Evolutionary conservation across 2,797 vertebrate genomes (phyloP).

Genomic region (Pipistrellus pipistrellus): DNA sequence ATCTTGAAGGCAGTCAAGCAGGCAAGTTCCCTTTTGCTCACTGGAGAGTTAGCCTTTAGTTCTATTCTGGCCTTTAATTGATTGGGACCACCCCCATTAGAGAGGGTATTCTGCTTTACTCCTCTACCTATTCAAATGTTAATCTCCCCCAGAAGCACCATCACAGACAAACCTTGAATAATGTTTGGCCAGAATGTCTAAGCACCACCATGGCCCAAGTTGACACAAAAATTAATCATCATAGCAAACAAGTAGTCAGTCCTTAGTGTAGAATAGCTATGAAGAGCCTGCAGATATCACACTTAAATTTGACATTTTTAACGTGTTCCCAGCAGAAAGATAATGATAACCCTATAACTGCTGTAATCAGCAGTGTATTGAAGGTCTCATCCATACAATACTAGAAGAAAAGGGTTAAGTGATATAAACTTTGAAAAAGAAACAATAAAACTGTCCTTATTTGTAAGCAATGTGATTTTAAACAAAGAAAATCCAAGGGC

Average conservation of each 20-base stretch:
- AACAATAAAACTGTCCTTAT: not conserved
- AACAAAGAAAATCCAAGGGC: constrained; percentile 33
- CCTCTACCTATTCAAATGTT: not conserved
- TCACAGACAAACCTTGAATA: not conserved
- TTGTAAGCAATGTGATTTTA: constrained; percentile 42
- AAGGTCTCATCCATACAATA: not conserved
- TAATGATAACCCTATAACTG: not conserved
- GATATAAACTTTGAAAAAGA: not conserved
- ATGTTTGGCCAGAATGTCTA: not conserved
- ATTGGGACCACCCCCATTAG: not conserved
- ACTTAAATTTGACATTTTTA: not conserved
- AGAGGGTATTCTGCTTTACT: not conserved
- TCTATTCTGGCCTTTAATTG: not conserved
- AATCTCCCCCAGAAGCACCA: not conserved
- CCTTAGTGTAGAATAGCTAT: not conserved
- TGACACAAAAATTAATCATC: not conserved
- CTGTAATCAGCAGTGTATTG: not conserved
- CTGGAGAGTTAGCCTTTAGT: not conserved
- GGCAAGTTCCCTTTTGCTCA: not conserved
- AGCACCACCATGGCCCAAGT: not conserved
- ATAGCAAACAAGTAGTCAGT: not conserved
- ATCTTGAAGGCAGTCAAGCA: not conserved
- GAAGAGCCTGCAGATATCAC: not conserved
- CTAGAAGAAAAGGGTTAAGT: constrained; percentile 14
- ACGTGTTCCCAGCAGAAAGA: not conserved